Conservation (phyloP, 2,888 invertebrate species). For the Elysia crispata region DNA sequence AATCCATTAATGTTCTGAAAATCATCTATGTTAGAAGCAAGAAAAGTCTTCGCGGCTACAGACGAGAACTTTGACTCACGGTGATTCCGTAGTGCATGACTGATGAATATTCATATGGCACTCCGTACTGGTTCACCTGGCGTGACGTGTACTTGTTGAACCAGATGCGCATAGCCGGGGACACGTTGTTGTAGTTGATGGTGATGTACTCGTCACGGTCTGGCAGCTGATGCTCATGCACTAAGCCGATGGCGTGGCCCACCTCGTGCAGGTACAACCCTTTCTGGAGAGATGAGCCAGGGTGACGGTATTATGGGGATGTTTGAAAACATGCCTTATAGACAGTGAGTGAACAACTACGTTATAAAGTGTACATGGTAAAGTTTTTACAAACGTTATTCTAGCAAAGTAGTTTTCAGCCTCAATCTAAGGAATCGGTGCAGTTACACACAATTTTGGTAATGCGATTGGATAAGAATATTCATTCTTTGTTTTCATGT, state of each 20-base stretch:
- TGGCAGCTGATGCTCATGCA: constrained; percentile 71
- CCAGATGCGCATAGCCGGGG: constrained; percentile 66
- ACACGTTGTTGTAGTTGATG: constrained; percentile 64
- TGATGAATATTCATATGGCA: constrained; percentile 67
- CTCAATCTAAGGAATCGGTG: too few species aligned
- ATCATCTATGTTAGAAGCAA: too few species aligned
- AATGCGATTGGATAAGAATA: too few species aligned
- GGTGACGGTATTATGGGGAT: not conserved
- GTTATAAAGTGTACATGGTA: too few species aligned
- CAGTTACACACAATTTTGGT: too few species aligned
- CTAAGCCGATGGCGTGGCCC: constrained; percentile 69
- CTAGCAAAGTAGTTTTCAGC: too few species aligned
- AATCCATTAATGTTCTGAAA: too few species aligned
- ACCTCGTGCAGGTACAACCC: constrained; percentile 71
- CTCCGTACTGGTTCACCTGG: constrained; percentile 63
- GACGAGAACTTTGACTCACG: constrained; percentile 53
- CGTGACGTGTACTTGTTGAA: constrained; percentile 65
- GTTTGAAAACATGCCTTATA: too few species aligned
- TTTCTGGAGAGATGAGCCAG: constrained; percentile 57
- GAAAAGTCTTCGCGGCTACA: too few species aligned
- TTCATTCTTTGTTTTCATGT: too few species aligned
- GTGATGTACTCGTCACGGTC: constrained; percentile 64
- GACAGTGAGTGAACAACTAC: too few species aligned
- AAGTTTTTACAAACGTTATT: too few species aligned
- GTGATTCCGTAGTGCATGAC: constrained; percentile 73